Base-by-base conservation (phyloP, 2,797 vertebrate species). In the Danio tinwini region DNA sequence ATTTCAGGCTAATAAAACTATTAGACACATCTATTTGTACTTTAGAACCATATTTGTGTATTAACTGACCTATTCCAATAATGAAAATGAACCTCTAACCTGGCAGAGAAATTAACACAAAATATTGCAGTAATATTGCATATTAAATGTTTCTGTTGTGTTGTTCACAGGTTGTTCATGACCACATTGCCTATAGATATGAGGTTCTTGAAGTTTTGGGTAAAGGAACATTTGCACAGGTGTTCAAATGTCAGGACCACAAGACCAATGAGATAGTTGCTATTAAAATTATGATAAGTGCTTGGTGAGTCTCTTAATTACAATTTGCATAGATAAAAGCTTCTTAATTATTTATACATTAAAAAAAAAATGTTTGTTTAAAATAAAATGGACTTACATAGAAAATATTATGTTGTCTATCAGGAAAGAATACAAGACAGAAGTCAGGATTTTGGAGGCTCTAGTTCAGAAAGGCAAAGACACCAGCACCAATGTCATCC, bases 171-270 rank as follows among this genome's bases (percentile, higher is more conserved):
- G 95, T 96, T 85, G 91, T 96, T 62, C 94, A 95, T 11, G 96
- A 97, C 84, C 96, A 98, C 81, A 94, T 98, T 58, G 95, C 91
- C 19, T 98, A 96, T 82, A 93, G 95, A 85, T 97, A 95, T 0
- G 96, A 98, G 83, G 93, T 98, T 52, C 86, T 97, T 74, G 95
- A 96, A 85, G 93, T 96, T 79, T 96, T 97, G n/a, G 96, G 96
- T 12, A 96, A 96, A 89, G 96, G 96, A n/a, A 95, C 96, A 0
- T 98, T 96, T 84, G 96, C 96, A 45, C 96, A 97, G 85, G 96
- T 97, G 84, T 91, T 95, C 52, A 98, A 96, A 88, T 98, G 96
- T 89, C 87, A 96, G 89, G 96, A 98, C 89, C 95, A 97, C 87
- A 97, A 97, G 90, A 96, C 88, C 83, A 95, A 96, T 50, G 96